phyloP scores from a whole-genome alignment of 2,797 vertebrate species.

The Sparus aurata region DNA sequence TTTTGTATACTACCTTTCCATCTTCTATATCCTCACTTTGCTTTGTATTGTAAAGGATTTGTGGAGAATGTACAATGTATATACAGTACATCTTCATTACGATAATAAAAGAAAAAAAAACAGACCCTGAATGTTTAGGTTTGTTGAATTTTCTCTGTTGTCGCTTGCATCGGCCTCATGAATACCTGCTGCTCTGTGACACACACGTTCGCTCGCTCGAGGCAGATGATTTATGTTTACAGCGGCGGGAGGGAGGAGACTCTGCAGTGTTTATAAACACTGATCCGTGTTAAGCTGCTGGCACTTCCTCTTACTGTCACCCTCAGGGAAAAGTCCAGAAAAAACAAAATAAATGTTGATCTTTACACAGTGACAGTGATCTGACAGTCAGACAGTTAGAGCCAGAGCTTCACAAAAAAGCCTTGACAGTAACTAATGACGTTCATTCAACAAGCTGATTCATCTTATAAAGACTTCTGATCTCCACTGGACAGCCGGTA shows the following conservation, averaged over 20 bases:
- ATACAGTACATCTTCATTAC: neutral
- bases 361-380: conserved; percentile 1
- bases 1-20: neutral
- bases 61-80: neutral
- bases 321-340: conserved; percentile 27
- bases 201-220: neutral
- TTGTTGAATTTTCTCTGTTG: neutral
- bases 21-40: neutral
- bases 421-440: neutral
- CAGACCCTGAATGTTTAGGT: neutral
- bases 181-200: neutral
- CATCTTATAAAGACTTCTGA: neutral
- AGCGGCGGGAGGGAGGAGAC: conserved; percentile 14
- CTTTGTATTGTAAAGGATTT: conserved; percentile 9
- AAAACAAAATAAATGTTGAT: conserved; percentile 29
- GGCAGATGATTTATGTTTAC: conserved; percentile 26
- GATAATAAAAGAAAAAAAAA: conserved; percentile 28
- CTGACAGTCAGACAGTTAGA: conserved; percentile 9
- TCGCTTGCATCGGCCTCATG: neutral
- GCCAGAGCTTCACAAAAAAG: neutral
- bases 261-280: conserved; percentile 56
- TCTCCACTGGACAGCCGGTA: neutral
- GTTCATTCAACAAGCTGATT: neutral
- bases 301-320: conserved; percentile 73
- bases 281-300: conserved; percentile 49